Percentiles rank a stretch among this genome's conserved stretches.
Evolutionary conservation across 2,797 vertebrate genomes (phyloP).

Genomic region (Sebastes steindachneri): DNA sequence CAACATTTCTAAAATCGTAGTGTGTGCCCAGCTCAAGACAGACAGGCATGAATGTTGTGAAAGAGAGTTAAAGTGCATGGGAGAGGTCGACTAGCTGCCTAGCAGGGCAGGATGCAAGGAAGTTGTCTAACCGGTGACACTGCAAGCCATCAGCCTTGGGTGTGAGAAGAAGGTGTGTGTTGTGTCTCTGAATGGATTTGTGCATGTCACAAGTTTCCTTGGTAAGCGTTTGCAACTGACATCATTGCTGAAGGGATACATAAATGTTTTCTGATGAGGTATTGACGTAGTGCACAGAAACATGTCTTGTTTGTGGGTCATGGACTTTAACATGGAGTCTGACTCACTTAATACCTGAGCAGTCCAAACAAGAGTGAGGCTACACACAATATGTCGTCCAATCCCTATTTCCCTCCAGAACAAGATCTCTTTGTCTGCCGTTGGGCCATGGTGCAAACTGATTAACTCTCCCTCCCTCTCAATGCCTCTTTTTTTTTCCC

Average conservation of each 20-base stretch:
- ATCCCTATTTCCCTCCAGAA: conserved; percentile 41
- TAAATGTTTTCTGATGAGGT: neutral
- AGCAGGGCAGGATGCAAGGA: conserved; percentile 64
- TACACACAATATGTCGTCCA: conserved; percentile 7
- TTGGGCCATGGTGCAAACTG: conserved; percentile 45
- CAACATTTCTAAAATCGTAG: too few species aligned
- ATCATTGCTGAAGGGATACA: neutral
- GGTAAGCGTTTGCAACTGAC: neutral
- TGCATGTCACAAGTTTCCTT: conserved; percentile 8
- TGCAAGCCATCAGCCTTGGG: conserved; percentile 69
- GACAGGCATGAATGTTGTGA: conserved; percentile 7
- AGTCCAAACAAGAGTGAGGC: conserved; percentile 9
- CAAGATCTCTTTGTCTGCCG: conserved; percentile 68
- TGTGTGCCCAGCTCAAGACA: neutral
- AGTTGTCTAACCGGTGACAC: conserved; percentile 84
- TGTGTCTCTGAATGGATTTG: conserved; percentile 28
- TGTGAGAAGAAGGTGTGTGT: conserved; percentile 69
- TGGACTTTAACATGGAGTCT: conserved; percentile 15
- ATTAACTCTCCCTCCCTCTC: conserved; percentile 49
- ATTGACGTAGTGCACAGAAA: neutral
- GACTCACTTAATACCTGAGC: conserved; percentile 50
- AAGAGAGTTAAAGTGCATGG: conserved; percentile 35
- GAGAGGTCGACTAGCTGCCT: conserved; percentile 53
- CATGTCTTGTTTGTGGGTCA: conserved; percentile 6
- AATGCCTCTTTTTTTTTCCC: neutral